Evolutionary conservation across 2,113 vertebrate genomes (phyloP).

Genomic region (Aegotheles bennettii): DNA sequence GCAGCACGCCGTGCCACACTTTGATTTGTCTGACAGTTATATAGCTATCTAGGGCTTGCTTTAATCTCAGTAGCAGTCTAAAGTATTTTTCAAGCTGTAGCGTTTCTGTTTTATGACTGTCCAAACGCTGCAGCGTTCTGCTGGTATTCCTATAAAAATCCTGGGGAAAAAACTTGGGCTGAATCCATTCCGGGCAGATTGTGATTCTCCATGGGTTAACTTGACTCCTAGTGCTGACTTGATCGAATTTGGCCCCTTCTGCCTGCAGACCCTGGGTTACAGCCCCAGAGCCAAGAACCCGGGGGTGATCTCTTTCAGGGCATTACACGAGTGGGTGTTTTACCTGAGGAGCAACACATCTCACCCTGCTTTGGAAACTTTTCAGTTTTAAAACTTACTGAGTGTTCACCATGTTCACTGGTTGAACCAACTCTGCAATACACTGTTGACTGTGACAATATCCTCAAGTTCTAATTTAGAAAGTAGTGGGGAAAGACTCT

Average conservation of each 20-base stretch:
- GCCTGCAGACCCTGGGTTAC: neutral
- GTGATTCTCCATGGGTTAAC: neutral
- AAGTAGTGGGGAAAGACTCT: too few relatives aligned
- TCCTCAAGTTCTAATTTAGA: too few relatives aligned
- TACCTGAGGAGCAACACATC: neutral
- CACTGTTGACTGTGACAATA: too few relatives aligned
- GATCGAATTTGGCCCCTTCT: neutral
- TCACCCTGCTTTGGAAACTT: neutral
- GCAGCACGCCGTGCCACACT: neutral
- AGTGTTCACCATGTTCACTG: too few relatives aligned
- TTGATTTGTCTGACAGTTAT: constrained; percentile 1
- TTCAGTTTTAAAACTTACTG: too few relatives aligned
- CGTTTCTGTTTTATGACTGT: neutral
- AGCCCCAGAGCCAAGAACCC: neutral
- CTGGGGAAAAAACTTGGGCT: neutral
- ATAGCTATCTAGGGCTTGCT: constrained; percentile 11
- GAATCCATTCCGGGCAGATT: neutral
- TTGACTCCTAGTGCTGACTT: neutral
- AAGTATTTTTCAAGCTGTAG: constrained; percentile 42
- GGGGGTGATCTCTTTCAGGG: neutral
- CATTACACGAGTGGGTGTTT: neutral
- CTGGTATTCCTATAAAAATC: neutral
- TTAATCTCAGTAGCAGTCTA: constrained; percentile 36
- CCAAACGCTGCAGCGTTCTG: neutral
- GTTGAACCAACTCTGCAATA: too few relatives aligned